Conservation (phyloP, 2,797 vertebrate genomes). For the Sebastes kiyomatsui region DNA sequence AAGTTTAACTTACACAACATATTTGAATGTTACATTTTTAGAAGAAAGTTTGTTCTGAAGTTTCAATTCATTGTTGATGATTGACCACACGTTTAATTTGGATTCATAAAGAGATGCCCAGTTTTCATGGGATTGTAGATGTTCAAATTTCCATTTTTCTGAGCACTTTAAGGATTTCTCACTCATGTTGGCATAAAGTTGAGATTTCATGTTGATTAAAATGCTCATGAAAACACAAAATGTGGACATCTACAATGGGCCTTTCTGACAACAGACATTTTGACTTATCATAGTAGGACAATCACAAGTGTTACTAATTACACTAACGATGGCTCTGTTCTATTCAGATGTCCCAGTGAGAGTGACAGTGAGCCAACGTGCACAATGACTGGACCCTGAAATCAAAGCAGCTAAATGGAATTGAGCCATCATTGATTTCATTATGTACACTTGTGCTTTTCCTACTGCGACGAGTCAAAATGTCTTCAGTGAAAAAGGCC, state of each 20-base stretch:
- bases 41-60: not conserved
- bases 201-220: not conserved
- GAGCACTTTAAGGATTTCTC: not conserved
- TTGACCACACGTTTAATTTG: not conserved
- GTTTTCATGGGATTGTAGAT: not conserved
- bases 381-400: too few relatives aligned
- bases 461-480: too few relatives aligned
- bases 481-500: too few relatives aligned
- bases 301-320: too few relatives aligned
- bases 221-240: not conserved
- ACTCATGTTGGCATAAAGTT: not conserved
- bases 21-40: not conserved
- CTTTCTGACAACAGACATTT: too few relatives aligned
- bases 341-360: too few relatives aligned
- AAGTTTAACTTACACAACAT: not conserved
- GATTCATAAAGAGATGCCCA: not conserved
- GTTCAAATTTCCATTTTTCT: not conserved
- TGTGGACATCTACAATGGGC: not conserved
- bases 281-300: too few relatives aligned
- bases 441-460: too few relatives aligned
- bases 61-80: not conserved
- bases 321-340: too few relatives aligned
- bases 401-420: too few relatives aligned
- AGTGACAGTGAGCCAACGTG: too few relatives aligned
- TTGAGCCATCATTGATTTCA: too few relatives aligned